These are phyloP conservation scores for Temnothorax ravouxi DNA, from an alignment of 2,888 invertebrate species.

Conservation along the genomic window DNA sequence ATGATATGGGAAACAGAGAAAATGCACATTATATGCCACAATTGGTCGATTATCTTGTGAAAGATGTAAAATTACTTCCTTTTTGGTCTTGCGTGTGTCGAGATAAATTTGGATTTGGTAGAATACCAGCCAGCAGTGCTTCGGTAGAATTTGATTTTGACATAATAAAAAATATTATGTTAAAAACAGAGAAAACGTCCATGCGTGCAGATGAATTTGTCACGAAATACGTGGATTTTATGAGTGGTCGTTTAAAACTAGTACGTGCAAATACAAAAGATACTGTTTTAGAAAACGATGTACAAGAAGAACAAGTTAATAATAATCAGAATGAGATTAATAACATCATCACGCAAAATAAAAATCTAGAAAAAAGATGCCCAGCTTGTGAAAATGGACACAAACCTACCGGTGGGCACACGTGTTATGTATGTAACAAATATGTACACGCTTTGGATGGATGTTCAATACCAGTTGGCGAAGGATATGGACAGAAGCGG, in stretches of 20 bases:
- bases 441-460: too few relatives aligned
- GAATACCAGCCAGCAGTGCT: background rate
- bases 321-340: too few relatives aligned
- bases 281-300: too few relatives aligned
- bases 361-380: too few relatives aligned
- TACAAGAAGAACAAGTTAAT: too few relatives aligned
- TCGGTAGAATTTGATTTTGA: constrained; percentile 1
- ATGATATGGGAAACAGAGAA: background rate
- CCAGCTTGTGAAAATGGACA: too few relatives aligned
- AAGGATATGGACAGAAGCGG: too few relatives aligned
- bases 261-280: background rate
- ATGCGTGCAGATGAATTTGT: constrained; percentile 15
- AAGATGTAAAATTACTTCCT: background rate
- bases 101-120: constrained; percentile 9
- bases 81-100: constrained; percentile 19
- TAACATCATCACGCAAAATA: too few relatives aligned
- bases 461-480: too few relatives aligned
- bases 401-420: too few relatives aligned
- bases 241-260: constrained; percentile 11
- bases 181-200: background rate
- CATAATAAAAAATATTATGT: constrained; percentile 12
- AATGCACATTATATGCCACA: constrained; percentile 9
- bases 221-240: background rate
- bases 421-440: too few relatives aligned
- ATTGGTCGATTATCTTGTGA: background rate